Percentiles rank a stretch among this genome's conserved stretches.
Evolutionary conservation across 2,888 invertebrate genomes (phyloP).

Genomic region (Unio pictorum): DNA sequence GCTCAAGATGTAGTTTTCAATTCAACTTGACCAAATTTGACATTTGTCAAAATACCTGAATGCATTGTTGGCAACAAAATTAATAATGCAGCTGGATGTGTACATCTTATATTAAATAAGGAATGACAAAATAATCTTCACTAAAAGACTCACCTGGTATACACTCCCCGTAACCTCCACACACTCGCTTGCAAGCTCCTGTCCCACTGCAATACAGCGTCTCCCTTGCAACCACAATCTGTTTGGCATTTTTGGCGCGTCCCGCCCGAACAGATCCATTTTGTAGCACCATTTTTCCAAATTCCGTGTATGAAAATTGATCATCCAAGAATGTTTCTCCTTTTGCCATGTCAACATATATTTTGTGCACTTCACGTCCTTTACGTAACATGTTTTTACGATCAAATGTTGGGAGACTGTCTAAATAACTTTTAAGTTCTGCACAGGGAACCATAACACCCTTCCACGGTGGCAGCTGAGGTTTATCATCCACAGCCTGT

Average conservation of each 20-base stretch:
- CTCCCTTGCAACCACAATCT: conserved; percentile 63
- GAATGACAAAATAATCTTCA: neutral
- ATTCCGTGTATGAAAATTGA: conserved; percentile 61
- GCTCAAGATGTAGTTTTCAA: too few species aligned
- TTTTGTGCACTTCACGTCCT: conserved; percentile 62
- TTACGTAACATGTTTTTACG: conserved; percentile 62
- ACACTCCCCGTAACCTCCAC: conserved; percentile 61
- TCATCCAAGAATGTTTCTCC: conserved; percentile 61
- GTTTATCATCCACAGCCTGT: neutral
- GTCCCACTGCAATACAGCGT: conserved; percentile 64
- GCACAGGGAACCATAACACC: conserved; percentile 60
- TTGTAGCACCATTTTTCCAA: conserved; percentile 59
- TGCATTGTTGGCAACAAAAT: neutral
- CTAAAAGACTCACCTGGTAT: conserved; percentile 44
- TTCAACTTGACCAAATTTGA: too few species aligned
- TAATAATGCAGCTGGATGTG: neutral
- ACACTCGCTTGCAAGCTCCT: conserved; percentile 56
- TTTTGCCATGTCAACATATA: conserved; percentile 60
- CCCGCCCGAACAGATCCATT: conserved; percentile 61
- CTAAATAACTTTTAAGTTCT: conserved; percentile 54
- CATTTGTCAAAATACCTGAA: too few species aligned
- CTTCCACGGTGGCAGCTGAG: conserved; percentile 45
- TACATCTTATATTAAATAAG: neutral
- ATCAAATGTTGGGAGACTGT: conserved; percentile 54
- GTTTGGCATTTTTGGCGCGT: conserved; percentile 60